Percentiles rank a stretch among this genome's conserved stretches.
Conservation (phyloP, 92 coral and sea anemone species). For the Umimayanthus kanabou region DNA sequence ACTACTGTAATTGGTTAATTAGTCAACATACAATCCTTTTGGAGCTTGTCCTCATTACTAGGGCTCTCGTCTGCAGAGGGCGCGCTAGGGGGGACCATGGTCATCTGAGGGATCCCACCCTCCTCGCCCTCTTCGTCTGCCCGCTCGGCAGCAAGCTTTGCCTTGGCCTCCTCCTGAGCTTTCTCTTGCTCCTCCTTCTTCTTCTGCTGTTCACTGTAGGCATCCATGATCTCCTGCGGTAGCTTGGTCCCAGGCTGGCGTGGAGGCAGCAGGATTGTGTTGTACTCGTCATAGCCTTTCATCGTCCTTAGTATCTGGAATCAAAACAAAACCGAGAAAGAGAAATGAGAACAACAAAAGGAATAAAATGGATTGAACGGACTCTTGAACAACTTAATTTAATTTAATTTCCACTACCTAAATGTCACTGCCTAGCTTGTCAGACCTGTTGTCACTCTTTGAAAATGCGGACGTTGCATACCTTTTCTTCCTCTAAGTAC, state of each 20-base stretch:
- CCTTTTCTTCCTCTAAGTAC: conserved; percentile 97
- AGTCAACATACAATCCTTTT: conserved; percentile 18
- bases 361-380: too few relatives aligned
- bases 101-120: conserved; percentile 43
- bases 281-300: conserved; percentile 98
- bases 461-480: not conserved
- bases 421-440: too few relatives aligned
- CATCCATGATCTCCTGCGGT: conserved; percentile 78
- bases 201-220: conserved; percentile 82
- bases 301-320: conserved; percentile 86
- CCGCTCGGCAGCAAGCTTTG: conserved; percentile 65
- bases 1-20: not conserved
- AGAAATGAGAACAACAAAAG: too few relatives aligned
- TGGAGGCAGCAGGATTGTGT: conserved; percentile 94
- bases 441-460: too few relatives aligned
- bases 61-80: conserved; percentile 39
- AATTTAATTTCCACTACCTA: too few relatives aligned
- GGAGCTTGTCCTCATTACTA: conserved; percentile 29
- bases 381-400: too few relatives aligned
- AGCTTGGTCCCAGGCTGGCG: conserved; percentile 88
- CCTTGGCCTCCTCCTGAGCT: conserved; percentile 80
- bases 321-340: not conserved
- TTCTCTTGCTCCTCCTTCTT: conserved; percentile 90
- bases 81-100: conserved; percentile 64
- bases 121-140: conserved; percentile 57